Evolutionary conservation across 2,888 invertebrate species (phyloP).

Genomic region (Micropterix aruncella): DNA sequence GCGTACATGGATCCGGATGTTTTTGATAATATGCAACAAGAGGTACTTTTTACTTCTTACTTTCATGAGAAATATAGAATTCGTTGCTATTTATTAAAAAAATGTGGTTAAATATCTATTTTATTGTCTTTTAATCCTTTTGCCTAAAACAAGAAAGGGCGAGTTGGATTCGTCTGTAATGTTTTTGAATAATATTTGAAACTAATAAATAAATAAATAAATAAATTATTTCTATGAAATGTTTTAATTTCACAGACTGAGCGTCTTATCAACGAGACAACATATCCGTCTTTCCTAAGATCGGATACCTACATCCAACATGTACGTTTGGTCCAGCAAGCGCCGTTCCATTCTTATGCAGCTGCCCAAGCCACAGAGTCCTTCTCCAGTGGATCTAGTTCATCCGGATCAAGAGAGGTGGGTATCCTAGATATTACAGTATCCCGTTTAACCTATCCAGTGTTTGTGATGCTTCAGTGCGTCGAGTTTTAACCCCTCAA

Average conservation of each 20-base stretch:
- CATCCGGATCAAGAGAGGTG: constrained; percentile 20
- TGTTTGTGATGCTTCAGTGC: no score
- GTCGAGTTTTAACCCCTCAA: no score
- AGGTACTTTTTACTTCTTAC: constrained; percentile 25
- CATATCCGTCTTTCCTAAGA: constrained; percentile 84
- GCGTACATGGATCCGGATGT: constrained; percentile 59
- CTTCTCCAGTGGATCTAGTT: constrained; percentile 18
- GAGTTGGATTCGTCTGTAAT: no score
- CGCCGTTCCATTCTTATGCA: constrained; percentile 75
- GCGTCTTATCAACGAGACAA: constrained; percentile 69
- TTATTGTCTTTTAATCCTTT: no score
- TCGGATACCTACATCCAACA: constrained; percentile 85
- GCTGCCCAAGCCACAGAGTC: constrained; percentile 51
- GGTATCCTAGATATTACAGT: no score
- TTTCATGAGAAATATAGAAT: not conserved
- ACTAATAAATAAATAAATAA: no score
- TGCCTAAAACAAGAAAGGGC: no score
- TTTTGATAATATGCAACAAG: constrained; percentile 73
- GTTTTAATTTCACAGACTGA: constrained; percentile 44
- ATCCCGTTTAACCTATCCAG: no score
- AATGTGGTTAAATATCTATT: no score
- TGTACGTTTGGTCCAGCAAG: constrained; percentile 50
- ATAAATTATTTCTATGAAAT: no score
- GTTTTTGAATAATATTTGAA: no score
- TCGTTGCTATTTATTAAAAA: not conserved